phyloP scores from a whole-genome alignment of 1,140 invertebrate genomes.

The Pseudomyrmex dendroicus region DNA sequence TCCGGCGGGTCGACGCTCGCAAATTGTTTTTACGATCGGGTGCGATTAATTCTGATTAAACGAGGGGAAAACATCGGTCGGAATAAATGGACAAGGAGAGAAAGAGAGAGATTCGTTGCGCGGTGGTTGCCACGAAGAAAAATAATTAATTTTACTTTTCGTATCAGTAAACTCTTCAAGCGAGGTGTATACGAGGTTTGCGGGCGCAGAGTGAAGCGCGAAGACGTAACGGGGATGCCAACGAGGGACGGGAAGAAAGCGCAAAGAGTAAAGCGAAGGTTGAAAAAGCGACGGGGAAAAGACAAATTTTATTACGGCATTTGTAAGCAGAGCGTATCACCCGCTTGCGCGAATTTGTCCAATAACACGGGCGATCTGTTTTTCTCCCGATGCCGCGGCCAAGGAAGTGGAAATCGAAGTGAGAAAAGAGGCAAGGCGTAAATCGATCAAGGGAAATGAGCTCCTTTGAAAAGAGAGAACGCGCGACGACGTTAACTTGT shows the following conservation, averaged over 20 bases:
- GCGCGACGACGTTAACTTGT: not conserved
- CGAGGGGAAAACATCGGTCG: not conserved
- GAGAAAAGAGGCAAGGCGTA: constrained; percentile 21
- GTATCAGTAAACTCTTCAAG: constrained; percentile 36
- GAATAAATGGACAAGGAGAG: not conserved
- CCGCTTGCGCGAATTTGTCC: constrained; percentile 63
- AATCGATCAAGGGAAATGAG: constrained; percentile 36
- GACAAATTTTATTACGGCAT: constrained; percentile 70
- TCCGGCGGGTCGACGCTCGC: not conserved
- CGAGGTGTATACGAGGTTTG: not conserved
- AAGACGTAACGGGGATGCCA: not conserved
- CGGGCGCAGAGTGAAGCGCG: not conserved
- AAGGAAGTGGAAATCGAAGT: constrained; percentile 23
- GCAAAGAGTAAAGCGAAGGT: constrained; percentile 2
- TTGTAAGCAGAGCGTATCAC: constrained; percentile 62
- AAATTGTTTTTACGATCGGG: constrained; percentile 42
- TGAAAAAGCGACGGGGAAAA: constrained; percentile 27
- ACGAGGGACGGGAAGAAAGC: not conserved
- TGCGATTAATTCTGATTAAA: constrained; percentile 44
- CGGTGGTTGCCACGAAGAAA: constrained; percentile 22
- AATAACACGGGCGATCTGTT: constrained; percentile 72
- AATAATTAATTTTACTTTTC: constrained; percentile 58
- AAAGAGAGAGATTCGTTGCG: not conserved
- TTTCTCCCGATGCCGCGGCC: constrained; percentile 19
- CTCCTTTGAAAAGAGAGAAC: not conserved